A percentile compares a stretch with the other conserved stretches of the same genome.
phyloP scores from a whole-genome alignment of 2,888 invertebrate species.

The Microctonus aethiopoides region DNA sequence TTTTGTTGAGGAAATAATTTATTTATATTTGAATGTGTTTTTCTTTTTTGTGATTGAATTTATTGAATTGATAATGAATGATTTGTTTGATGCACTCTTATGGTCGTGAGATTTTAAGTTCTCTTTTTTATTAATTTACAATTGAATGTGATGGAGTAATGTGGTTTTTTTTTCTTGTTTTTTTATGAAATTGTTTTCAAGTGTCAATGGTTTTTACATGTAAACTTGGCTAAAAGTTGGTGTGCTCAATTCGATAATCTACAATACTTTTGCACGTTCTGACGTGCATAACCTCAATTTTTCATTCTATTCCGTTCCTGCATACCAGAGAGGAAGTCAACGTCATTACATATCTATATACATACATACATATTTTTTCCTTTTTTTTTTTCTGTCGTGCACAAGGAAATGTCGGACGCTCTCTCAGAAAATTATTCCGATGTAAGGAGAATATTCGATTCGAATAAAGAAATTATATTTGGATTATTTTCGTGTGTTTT shows the following conservation, averaged over 20 bases:
- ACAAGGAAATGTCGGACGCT: conserved; percentile 14
- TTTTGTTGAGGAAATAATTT: not conserved
- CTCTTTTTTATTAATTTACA: not conserved
- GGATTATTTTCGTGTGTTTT: too few relatives aligned
- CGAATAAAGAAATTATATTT: too few relatives aligned
- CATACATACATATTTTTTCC: not conserved
- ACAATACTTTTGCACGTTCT: conserved; percentile 13
- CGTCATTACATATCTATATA: conserved; percentile 10
- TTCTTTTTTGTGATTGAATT: too few relatives aligned
- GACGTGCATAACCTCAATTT: conserved; percentile 35
- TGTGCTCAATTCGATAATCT: conserved; percentile 11
- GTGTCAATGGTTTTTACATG: conserved; percentile 25
- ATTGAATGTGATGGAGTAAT: not conserved
- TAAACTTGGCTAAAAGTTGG: conserved; percentile 32
- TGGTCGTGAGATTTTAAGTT: too few relatives aligned
- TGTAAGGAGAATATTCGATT: conserved; percentile 7
- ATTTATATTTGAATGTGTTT: too few relatives aligned
- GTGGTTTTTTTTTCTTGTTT: not conserved
- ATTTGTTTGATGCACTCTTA: too few relatives aligned
- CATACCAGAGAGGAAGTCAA: conserved; percentile 20
- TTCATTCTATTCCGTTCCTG: conserved; percentile 21
- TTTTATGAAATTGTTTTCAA: not conserved
- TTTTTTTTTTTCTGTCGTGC: not conserved
- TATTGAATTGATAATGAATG: too few relatives aligned
- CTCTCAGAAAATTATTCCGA: conserved; percentile 2